A percentile compares a stretch with the other conserved stretches of the same genome.
Evolutionary conservation across 64 coral and sea anemone genomes (phyloP).

Genomic region (Montipora sp.): DNA sequence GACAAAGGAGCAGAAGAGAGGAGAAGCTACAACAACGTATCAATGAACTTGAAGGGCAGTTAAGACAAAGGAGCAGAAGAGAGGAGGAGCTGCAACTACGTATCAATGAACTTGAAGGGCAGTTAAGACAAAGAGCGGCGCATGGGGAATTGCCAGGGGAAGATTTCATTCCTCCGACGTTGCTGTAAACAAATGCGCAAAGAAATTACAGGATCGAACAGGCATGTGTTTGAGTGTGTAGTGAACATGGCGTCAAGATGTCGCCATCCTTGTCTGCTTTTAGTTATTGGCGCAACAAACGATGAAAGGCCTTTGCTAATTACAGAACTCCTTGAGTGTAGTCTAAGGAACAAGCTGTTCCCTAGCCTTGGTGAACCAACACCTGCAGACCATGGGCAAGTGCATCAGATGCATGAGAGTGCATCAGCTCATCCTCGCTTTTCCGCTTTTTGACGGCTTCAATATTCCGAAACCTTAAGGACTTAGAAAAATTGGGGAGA

Average conservation of each 20-base stretch:
- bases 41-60: no score
- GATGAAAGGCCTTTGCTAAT: conserved; percentile 55
- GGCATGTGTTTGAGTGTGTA: conserved; percentile 40
- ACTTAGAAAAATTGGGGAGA: no score
- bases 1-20: no score
- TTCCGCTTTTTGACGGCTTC: no score
- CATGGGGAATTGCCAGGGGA: conserved; percentile 50
- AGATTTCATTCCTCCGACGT: conserved; percentile 59
- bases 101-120: no score
- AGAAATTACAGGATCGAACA: background rate
- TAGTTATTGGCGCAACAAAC: conserved; percentile 78
- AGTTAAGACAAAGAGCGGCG: background rate
- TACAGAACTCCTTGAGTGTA: conserved; percentile 64
- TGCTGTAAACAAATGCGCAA: conserved; percentile 57
- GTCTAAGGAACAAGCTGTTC: conserved; percentile 24
- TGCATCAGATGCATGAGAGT: no score
- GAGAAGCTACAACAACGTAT: no score
- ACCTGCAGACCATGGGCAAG: background rate
- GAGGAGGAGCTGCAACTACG: no score
- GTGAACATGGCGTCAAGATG: conserved; percentile 68
- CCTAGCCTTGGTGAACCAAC: background rate
- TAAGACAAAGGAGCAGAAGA: no score
- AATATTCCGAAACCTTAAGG: no score
- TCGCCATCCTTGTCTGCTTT: conserved; percentile 73
- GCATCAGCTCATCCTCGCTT: no score